These are phyloP conservation scores for Palythoa grandis DNA, from an alignment of 92 coral and sea anemone genomes.

Conservation along the genomic window DNA sequence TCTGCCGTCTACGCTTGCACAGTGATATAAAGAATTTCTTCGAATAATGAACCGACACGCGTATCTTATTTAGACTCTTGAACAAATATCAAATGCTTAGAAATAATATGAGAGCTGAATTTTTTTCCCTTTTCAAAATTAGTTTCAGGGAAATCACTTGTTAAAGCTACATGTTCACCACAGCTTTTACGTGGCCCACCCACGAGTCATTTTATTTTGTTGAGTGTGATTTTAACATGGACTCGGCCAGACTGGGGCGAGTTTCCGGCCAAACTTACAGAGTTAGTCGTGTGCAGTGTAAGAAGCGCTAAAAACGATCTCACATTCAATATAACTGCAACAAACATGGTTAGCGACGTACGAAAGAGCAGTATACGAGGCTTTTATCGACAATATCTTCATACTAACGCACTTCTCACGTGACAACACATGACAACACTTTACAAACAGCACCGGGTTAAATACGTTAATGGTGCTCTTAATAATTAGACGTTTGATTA, in stretches of 20 bases:
- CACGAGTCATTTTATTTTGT: not conserved
- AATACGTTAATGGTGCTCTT: too few species aligned
- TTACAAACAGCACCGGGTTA: not conserved
- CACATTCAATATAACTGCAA: not conserved
- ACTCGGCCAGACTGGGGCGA: constrained; percentile 46
- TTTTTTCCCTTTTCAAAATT: not conserved
- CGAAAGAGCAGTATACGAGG: not conserved
- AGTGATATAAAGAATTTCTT: not conserved
- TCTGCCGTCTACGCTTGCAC: not conserved
- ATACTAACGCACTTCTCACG: not conserved
- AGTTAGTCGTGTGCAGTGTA: not conserved
- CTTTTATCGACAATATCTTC: not conserved
- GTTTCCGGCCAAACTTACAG: constrained; percentile 32
- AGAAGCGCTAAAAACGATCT: not conserved
- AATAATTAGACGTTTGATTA: too few species aligned
- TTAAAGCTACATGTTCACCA: not conserved
- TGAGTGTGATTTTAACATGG: constrained; percentile 11
- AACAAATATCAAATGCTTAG: not conserved
- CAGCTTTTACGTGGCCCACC: constrained; percentile 17
- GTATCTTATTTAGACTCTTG: not conserved
- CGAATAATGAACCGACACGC: not conserved
- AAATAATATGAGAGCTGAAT: not conserved
- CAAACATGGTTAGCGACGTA: not conserved
- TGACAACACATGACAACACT: not conserved
- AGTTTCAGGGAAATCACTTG: not conserved